Conservation (phyloP, 2,113 vertebrate genomes). For the Lagopus leucura region DNA sequence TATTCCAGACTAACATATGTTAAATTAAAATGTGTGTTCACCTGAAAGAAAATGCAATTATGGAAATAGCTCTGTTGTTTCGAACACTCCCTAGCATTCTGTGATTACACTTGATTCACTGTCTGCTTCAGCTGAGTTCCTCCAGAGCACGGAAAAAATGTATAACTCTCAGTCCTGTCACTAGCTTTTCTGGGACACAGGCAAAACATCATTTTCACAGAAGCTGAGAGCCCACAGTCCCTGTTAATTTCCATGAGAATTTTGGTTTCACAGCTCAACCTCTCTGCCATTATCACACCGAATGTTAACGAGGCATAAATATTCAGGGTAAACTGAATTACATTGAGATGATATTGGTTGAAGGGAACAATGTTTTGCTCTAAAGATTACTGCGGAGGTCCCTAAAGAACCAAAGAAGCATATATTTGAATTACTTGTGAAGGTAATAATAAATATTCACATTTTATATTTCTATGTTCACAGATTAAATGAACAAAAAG, state of each 20-base stretch:
- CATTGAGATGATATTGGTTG: background rate
- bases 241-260: constrained; percentile 4
- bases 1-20: background rate
- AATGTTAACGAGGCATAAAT: constrained; percentile 30
- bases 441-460: constrained; percentile 43
- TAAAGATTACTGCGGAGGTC: background rate
- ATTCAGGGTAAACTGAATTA: constrained; percentile 38
- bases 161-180: background rate
- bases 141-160: background rate
- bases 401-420: background rate
- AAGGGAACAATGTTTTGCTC: background rate
- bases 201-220: background rate
- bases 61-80: background rate
- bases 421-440: constrained; percentile 15
- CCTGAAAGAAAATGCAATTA: constrained; percentile 19
- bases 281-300: background rate
- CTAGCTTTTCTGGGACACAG: background rate
- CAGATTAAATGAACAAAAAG: constrained; percentile 48
- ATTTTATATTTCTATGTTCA: constrained; percentile 25
- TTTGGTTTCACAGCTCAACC: constrained; percentile 1
- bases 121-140: background rate
- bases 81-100: background rate
- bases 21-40: background rate
- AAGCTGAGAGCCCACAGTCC: background rate
- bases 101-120: background rate